These are phyloP conservation scores for Tenthredo scrophulariae DNA, from an alignment of 2,888 invertebrate genomes.

Conservation along the genomic window DNA sequence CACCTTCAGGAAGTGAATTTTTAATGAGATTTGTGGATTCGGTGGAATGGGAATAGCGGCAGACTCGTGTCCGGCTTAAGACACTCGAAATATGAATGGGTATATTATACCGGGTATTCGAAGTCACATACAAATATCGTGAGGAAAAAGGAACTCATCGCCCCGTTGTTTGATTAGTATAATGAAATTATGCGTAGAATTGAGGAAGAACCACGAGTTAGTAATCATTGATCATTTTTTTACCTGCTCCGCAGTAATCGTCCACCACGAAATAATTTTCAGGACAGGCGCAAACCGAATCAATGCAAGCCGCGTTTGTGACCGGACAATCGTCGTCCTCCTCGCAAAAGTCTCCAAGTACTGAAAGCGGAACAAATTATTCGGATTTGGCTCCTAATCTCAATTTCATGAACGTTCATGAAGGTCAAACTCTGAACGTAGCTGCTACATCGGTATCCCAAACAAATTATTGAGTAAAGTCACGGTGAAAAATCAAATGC, in stretches of 20 bases:
- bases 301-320: conserved; percentile 57
- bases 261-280: conserved; percentile 58
- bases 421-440: neutral
- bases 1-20: neutral
- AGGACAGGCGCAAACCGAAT: conserved; percentile 59
- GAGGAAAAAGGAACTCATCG: neutral
- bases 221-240: neutral
- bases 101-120: too few relatives aligned
- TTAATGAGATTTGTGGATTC: neutral
- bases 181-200: neutral
- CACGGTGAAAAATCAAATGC: too few relatives aligned
- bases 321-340: conserved; percentile 59
- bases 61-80: neutral
- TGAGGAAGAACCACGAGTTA: neutral
- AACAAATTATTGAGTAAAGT: neutral
- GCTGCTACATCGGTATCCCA: neutral
- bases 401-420: neutral
- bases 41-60: neutral
- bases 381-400: neutral
- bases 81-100: neutral
- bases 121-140: neutral
- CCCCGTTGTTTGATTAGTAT: neutral
- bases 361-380: conserved; percentile 56
- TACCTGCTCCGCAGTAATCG: conserved; percentile 63
- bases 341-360: conserved; percentile 62